phyloP scores from a whole-genome alignment of 1,140 invertebrate species.

The Zaprionus inermis region DNA sequence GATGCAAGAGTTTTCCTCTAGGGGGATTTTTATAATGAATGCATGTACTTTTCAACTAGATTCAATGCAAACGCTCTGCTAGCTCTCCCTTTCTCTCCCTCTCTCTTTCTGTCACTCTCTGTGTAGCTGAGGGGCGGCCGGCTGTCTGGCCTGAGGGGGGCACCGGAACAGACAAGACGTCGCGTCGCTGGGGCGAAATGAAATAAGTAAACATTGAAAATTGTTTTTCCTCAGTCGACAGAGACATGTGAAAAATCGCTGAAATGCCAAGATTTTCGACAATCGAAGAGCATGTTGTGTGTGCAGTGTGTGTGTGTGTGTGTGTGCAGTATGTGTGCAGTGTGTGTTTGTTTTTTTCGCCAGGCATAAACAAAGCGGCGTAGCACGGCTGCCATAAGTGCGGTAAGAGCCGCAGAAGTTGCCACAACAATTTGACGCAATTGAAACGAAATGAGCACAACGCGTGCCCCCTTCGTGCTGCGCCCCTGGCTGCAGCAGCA shows the following conservation, averaged over 20 bases:
- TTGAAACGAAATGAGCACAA: constrained; percentile 50
- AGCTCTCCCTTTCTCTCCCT: background rate
- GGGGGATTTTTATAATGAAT: constrained; percentile 23
- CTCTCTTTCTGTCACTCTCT: background rate
- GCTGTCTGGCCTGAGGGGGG: background rate
- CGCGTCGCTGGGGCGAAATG: constrained; percentile 18
- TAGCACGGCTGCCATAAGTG: constrained; percentile 46
- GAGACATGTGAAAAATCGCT: constrained; percentile 55
- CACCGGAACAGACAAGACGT: constrained; percentile 30
- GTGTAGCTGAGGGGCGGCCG: background rate
- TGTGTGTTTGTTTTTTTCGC: constrained; percentile 55
- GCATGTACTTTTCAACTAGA: constrained; percentile 23
- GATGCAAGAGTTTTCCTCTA: background rate
- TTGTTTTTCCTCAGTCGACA: constrained; percentile 45
- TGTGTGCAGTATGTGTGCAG: constrained; percentile 17
- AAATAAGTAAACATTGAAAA: constrained; percentile 45
- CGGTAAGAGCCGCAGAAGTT: constrained; percentile 52
- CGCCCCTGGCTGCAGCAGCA: background rate
- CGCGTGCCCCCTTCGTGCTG: background rate
- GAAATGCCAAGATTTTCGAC: constrained; percentile 42
- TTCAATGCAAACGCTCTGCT: constrained; percentile 29
- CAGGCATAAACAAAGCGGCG: constrained; percentile 52
- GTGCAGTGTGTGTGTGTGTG: constrained; percentile 9
- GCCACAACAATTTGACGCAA: constrained; percentile 54
- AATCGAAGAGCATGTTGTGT: constrained; percentile 37